Conservation (phyloP, 2,113 vertebrate species). For the Laticauda laticaudata region DNA sequence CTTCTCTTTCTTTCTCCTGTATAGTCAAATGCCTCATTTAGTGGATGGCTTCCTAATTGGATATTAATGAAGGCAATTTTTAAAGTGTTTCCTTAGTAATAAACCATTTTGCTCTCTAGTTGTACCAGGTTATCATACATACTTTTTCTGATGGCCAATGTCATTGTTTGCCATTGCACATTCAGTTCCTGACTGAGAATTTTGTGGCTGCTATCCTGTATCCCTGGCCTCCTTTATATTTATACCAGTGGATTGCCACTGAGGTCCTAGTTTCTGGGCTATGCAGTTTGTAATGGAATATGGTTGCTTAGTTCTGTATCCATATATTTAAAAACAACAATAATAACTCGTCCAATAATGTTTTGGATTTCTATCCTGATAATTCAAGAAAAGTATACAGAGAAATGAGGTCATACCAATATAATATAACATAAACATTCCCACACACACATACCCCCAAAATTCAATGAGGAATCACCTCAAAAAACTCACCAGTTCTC, state of each 20-base stretch:
- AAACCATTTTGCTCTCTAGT: not conserved
- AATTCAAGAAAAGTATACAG: not conserved
- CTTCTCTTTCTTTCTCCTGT: not conserved
- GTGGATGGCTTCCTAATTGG: not conserved
- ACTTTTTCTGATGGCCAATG: not conserved
- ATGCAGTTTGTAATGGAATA: not conserved
- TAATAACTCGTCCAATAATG: not conserved
- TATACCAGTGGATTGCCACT: not conserved
- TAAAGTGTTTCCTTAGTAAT: not conserved
- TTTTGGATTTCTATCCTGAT: not conserved
- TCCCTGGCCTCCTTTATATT: not conserved
- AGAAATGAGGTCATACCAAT: not conserved
- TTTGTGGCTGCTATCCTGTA: not conserved
- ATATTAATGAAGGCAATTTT: not conserved
- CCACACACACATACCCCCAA: not conserved
- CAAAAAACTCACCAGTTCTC: not conserved
- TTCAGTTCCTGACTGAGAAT: not conserved
- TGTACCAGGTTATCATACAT: not conserved
- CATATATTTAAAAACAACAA: not conserved
- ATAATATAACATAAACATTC: not conserved
- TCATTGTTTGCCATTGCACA: not conserved
- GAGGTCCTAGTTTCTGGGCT: not conserved
- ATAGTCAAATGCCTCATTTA: not conserved
- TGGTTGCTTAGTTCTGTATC: not conserved
- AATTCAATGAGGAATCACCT: not conserved